Evolutionary conservation across 2,888 invertebrate species (phyloP), one percentile per base, ranked within the genome.

Genomic region (Ommatoiulus sabulosus): DNA sequence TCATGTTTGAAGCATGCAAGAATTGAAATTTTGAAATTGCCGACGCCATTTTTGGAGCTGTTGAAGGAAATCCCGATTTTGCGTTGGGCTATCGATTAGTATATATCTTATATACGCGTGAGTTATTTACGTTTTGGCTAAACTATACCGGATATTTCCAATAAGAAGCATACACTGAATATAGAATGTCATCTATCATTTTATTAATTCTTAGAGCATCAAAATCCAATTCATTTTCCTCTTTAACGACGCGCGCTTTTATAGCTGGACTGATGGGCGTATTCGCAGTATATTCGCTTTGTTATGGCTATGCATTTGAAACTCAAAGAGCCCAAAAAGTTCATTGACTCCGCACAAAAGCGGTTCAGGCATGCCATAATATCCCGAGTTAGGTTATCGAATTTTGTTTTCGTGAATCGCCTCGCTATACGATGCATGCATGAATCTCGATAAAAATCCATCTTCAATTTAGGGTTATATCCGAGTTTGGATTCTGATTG

Each of bases 351-450:
- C n/a, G 8, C 15, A 24, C 1, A 24, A 7, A 72, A 72, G 24
- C 20, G 15, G 72, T 72, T 72, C 24, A 24, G 72, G 3, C n/a
- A 72, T 72, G 17, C 72, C 72, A 72, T 72, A 72, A 72, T 72
- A 72, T 72, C 5, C 20, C 20, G 24, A 72, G 72, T 72, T 72
- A 72, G 72, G 72, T 72, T 72, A 72, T 72, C 72, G 24, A 72
- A 72, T 72, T 72, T 72, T 72, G 72, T 72, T 24, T 72, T 72
- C 24, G n/a, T 72, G 72, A 72, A 72, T 72, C 17, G 72, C 72
- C 72, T 72, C 24, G 8, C 7, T 72, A 2, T 20, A n/a, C n/a
- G 24, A 72, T 72, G 72, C 72, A 72, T 72, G 72, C 24, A 72
- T 10, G 72, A 15, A 72, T 72, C 72, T 24, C 72, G 72, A 72